These are phyloP conservation scores for Tiliqua scincoides DNA, from an alignment of 2,113 vertebrate species.

Conservation along the genomic window DNA sequence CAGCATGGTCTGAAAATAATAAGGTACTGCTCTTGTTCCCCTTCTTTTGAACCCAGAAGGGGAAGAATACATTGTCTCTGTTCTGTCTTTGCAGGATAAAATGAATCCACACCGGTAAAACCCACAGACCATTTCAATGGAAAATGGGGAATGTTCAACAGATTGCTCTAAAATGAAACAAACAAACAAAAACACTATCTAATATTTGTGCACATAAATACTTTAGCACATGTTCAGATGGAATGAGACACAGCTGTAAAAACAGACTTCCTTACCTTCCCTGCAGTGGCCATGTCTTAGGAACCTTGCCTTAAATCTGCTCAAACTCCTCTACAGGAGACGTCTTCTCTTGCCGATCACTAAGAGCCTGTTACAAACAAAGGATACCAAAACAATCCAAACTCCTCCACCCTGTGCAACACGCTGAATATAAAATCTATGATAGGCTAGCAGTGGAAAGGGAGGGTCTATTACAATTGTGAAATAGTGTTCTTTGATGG, in stretches of 20 bases:
- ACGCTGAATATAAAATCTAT: neutral
- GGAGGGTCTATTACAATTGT: neutral
- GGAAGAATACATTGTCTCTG: no score
- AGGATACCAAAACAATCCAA: neutral
- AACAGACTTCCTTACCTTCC: constrained; percentile 17
- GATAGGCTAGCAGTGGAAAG: constrained; percentile 6
- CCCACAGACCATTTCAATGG: neutral
- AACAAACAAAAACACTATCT: neutral
- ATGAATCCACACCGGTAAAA: neutral
- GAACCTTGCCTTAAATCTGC: neutral
- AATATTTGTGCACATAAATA: neutral
- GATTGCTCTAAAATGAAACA: neutral
- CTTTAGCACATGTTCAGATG: no score
- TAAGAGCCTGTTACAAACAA: neutral
- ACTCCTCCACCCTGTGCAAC: neutral
- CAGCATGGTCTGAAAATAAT: no score
- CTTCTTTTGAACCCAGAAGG: no score
- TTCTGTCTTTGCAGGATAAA: neutral
- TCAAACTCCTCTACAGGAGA: neutral
- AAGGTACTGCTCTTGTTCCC: neutral
- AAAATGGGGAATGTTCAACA: neutral
- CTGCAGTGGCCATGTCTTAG: constrained; percentile 20
- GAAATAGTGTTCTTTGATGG: neutral
- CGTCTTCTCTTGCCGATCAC: neutral
- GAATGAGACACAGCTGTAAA: neutral